A percentile compares a stretch with the other conserved stretches of the same genome.
Conservation (phyloP, 2,888 invertebrate species). For the Hemistola chrysoprasaria region DNA sequence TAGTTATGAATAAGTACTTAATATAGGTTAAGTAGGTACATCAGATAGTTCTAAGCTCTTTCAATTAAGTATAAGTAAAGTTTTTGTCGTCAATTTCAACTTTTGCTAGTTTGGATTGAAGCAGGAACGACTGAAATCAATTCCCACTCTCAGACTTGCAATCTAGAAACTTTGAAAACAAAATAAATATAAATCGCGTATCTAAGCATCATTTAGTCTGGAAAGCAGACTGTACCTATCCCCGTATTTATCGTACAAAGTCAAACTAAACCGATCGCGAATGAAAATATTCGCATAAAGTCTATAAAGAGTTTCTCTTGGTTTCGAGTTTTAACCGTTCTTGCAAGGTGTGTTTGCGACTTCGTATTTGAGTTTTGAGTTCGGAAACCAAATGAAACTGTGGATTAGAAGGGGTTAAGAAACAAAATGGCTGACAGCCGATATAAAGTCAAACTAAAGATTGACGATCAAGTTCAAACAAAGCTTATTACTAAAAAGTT, state of each 20-base stretch:
- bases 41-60: too few species aligned
- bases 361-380: constrained; percentile 45
- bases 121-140: too few species aligned
- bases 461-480: too few species aligned
- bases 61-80: too few species aligned
- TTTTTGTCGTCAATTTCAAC: too few species aligned
- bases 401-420: constrained; percentile 32
- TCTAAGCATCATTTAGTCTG: constrained; percentile 10
- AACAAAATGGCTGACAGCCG: constrained; percentile 38
- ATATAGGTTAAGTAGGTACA: too few species aligned
- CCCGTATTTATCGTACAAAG: constrained; percentile 38
- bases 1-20: too few species aligned
- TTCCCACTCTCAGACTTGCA: background rate
- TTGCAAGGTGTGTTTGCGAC: constrained; percentile 39
- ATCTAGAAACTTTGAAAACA: constrained; percentile 9
- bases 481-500: too few species aligned
- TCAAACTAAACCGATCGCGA: constrained; percentile 34
- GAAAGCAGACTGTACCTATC: constrained; percentile 3
- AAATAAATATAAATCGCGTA: constrained; percentile 16
- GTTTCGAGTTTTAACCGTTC: constrained; percentile 22
- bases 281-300: constrained; percentile 45
- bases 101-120: too few species aligned
- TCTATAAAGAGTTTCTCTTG: constrained; percentile 30
- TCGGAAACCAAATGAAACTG: constrained; percentile 37
- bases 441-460: constrained; percentile 1